Base-by-base conservation (phyloP, 2,797 vertebrate genomes). In the Cichlasoma orientale region DNA sequence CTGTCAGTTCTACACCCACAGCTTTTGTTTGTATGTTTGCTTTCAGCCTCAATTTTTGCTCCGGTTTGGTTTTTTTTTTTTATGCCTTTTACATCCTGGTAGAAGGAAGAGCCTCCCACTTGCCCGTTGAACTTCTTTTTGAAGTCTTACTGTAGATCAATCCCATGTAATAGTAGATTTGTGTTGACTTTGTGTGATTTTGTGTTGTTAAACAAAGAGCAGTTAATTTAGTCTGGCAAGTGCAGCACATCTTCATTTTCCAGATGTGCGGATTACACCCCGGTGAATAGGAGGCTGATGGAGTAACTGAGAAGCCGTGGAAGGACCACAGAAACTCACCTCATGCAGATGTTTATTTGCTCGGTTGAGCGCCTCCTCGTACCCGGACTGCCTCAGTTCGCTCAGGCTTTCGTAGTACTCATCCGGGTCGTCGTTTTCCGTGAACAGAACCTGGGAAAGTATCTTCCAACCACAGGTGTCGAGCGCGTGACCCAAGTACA, bases 381-480 rank as follows among this genome's bases (percentile, higher is more conserved):
- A 97, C 2, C 98, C 98, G 70, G 97, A 98, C 84, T 97, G 98
- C 61, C 96, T 93, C 89, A 99, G 94, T 88, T 99, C 98, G 23
- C 98, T 99, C 84, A 99, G 92, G 78, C 98, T 99, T 92, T 99
- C 97, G 0, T 99, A 99, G 89, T 99, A 99, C 88, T 98, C 97
- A 57, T 99, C 98, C 0, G 97, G 96, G 82, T 99, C 98, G 25
- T 98, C 98, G 4, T 94, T 96, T 85, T 99, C 97, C 0, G 98
- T 96, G 88, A 99, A 99, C 7, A 99, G 95, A 1, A 99, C 95
- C 93, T 98, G 97, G 0, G 97, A 99, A 2, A 99, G 96, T 72
- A 99, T 99, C 92, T 97, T 99, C 98, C 98, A 99, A 0, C 98
- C 97, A 70, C 98, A 99, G 25, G 96, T 97, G 84, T 99, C 98